Evolutionary conservation across 2,888 invertebrate species (phyloP).

Genomic region (Nasonia oneida): DNA sequence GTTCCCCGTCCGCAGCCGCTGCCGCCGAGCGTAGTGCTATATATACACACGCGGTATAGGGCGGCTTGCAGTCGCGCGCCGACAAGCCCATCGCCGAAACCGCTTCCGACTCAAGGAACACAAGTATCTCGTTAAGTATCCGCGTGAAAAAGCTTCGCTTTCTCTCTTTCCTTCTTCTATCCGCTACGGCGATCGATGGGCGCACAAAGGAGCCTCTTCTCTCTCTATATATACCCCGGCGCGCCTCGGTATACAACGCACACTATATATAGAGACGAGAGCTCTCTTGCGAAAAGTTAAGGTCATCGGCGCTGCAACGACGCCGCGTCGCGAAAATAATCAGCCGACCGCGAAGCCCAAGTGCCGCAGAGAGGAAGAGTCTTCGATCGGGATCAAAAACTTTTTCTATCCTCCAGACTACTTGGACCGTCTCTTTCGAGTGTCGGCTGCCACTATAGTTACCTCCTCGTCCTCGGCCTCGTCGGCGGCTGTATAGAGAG

Average conservation of each 20-base stretch:
- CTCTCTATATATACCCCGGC: neutral
- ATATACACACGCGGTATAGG: neutral
- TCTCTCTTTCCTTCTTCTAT: neutral
- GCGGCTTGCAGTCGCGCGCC: neutral
- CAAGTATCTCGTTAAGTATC: slow-evolving; percentile 54
- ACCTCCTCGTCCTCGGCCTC: neutral
- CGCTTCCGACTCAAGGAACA: slow-evolving; percentile 45
- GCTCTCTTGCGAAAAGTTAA: slow-evolving; percentile 29
- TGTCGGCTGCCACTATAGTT: neutral
- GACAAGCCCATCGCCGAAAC: slow-evolving; percentile 36
- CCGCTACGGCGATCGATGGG: slow-evolving; percentile 1
- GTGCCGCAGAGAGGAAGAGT: slow-evolving; percentile 38
- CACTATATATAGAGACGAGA: neutral
- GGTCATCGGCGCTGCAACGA: neutral
- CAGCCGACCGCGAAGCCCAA: slow-evolving; percentile 64
- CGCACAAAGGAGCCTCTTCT: slow-evolving; percentile 17
- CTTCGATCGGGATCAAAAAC: slow-evolving; percentile 63
- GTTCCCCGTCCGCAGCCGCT: neutral
- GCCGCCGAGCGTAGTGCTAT: neutral
- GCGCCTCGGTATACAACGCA: neutral
- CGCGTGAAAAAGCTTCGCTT: slow-evolving; percentile 43
- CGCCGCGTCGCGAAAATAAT: slow-evolving; percentile 66
- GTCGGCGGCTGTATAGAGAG: neutral
- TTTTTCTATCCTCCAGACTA: slow-evolving; percentile 48
- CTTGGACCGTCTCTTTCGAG: neutral